These are phyloP conservation scores for Cynocephalus volans DNA, from an alignment of 2,113 vertebrate genomes.

Conservation along the genomic window DNA sequence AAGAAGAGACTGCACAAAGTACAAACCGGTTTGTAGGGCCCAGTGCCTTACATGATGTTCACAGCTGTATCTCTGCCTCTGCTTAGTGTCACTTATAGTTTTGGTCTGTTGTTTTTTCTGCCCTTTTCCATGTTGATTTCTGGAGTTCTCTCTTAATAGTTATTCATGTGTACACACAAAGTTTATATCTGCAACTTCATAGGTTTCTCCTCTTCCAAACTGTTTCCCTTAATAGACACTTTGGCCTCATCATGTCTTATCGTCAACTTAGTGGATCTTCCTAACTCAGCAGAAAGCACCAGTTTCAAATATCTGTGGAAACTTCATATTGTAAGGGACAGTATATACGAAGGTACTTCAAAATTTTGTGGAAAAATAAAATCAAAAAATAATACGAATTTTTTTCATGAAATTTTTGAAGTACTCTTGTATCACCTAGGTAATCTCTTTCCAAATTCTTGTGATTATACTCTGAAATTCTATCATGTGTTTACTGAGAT, in stretches of 20 bases:
- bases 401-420: too few species aligned
- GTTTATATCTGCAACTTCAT: neutral
- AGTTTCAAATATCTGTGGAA: neutral
- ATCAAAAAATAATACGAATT: too few species aligned
- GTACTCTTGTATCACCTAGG: neutral
- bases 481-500: neutral
- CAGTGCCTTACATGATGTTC: neutral
- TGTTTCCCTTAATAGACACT: neutral
- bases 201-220: too few species aligned
- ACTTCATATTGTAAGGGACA: neutral
- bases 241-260: neutral
- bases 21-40: neutral
- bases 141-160: neutral
- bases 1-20: neutral
- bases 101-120: neutral
- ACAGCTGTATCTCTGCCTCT: neutral
- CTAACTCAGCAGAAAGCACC: neutral
- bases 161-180: fast-evolving
- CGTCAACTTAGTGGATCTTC: neutral
- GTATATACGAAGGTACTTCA: too few species aligned
- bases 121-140: neutral
- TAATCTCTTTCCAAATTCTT: neutral
- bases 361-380: too few species aligned
- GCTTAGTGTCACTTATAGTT: neutral
- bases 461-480: neutral